These are phyloP conservation scores for Xiphophorus hellerii DNA, from an alignment of 2,113 vertebrate species.

Conservation along the genomic window DNA sequence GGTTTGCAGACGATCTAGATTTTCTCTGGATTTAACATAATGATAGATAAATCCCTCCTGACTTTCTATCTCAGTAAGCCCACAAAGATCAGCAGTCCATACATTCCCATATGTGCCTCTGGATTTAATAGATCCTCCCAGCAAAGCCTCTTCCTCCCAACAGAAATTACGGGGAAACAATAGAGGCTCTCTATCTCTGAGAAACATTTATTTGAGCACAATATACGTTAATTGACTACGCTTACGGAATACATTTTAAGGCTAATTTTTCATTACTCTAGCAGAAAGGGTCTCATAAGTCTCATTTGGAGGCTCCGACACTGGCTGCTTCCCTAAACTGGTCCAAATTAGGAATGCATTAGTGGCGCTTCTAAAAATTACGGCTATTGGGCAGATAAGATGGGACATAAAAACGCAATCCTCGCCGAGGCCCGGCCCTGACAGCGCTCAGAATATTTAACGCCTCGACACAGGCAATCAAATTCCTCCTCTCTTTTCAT, in stretches of 20 bases:
- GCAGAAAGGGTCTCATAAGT: slow-evolving; percentile 30
- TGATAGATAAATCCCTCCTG: slow-evolving; percentile 62
- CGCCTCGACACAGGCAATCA: slow-evolving; percentile 30
- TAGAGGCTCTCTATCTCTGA: slow-evolving; percentile 59
- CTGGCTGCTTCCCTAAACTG: neutral
- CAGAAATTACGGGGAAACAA: slow-evolving; percentile 65
- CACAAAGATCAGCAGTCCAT: slow-evolving; percentile 63
- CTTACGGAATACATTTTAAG: slow-evolving; percentile 30
- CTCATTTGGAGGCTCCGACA: slow-evolving; percentile 18
- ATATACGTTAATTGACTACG: slow-evolving; percentile 57
- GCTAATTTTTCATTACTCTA: slow-evolving; percentile 29
- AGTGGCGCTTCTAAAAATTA: slow-evolving; percentile 31
- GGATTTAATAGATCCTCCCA: slow-evolving; percentile 64
- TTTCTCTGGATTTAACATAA: slow-evolving; percentile 65
- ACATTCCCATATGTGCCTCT: slow-evolving; percentile 62
- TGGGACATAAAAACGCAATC: slow-evolving; percentile 26
- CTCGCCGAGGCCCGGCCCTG: slow-evolving; percentile 25
- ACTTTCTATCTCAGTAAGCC: slow-evolving; percentile 61
- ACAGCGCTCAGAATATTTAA: slow-evolving; percentile 57
- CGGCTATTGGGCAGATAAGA: slow-evolving; percentile 33
- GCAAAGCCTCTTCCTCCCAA: slow-evolving; percentile 56
- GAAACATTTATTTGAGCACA: slow-evolving; percentile 62
- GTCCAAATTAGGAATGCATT: slow-evolving; percentile 47
- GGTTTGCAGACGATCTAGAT: slow-evolving; percentile 57
- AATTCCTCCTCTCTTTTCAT: slow-evolving; percentile 62